A percentile compares a stretch with the other conserved stretches of the same genome.
Evolutionary conservation across 2,113 vertebrate genomes (phyloP).

Genomic region (Lophochroa leadbeateri): DNA sequence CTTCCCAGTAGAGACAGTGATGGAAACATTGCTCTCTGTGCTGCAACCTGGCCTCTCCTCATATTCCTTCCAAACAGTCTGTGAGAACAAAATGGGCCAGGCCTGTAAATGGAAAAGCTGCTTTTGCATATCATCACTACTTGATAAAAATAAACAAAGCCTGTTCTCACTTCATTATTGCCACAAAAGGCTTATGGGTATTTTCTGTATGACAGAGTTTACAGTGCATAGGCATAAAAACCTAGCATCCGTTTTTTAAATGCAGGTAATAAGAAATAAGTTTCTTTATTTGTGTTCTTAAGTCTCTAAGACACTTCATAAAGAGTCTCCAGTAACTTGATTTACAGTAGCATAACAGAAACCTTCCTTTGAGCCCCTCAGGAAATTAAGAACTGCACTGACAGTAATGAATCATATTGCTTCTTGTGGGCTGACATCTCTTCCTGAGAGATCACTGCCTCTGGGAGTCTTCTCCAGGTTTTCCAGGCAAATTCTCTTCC

Average conservation of each 20-base stretch:
- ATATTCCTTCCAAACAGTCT: not conserved
- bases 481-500: not conserved
- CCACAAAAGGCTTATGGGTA: not conserved
- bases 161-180: slow-evolving; percentile 3
- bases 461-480: not conserved
- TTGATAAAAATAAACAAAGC: not conserved
- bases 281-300: not conserved
- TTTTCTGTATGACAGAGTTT: not conserved
- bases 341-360: not conserved
- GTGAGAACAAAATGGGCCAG: not conserved
- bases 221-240: not conserved
- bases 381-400: not conserved
- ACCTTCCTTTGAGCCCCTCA: not conserved
- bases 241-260: not conserved
- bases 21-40: not conserved
- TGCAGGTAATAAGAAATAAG: not conserved
- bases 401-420: not conserved
- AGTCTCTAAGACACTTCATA: not conserved
- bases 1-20: not conserved
- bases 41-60: not conserved
- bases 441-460: not conserved
- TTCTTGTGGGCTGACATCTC: not conserved
- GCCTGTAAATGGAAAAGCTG: not conserved
- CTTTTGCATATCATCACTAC: not conserved
- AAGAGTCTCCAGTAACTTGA: not conserved